Base-by-base conservation (phyloP, 1,140 invertebrate genomes). In the Hypothenemus hampei region DNA sequence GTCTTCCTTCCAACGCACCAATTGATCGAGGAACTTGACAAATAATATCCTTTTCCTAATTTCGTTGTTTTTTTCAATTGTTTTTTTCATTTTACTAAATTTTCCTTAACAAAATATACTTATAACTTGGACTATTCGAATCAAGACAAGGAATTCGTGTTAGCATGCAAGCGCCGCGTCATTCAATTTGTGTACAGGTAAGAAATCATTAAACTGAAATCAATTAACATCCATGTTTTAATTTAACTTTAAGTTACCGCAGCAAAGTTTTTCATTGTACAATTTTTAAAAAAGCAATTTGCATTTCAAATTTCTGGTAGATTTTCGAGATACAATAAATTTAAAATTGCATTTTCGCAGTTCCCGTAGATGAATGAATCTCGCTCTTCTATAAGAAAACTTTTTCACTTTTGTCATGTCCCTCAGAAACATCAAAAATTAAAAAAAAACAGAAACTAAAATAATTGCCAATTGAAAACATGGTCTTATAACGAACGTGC, bases 1-100 rank as follows among this genome's bases (percentile, higher is more conserved):
- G 84, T 92, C 40, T 93, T 89, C 72, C 87, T 93, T 79, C 84
- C 87, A 10, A 84, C 81, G 41, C 81, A 86, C 55, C 79, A 86
- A 58, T 74, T 93, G 40, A 84, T 89, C 65, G 79, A 83, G 33
- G 83, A 87, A 69, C 76, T 93, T 31, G 78, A 84, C 60, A 85
- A 79, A 77, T 80, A 85, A 83, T 87, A 85, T 84, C 82, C 83
- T 83, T 83, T 81, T 75, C 13, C 8, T n/a, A n/a, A n/a, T n/a
- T n/a, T n/a, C n/a, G n/a, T n/a, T n/a, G n/a, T 37, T 16, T 37
- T 15, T 16, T 37, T 37, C 16, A 2, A 13, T 13, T 26, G 26
- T 4, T 15, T 21, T 16, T 6, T 37, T 15, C 8, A 20, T 46
- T 31, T 15, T 16, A 18, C 23, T 18, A 11, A 5, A 29, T 47